Evolutionary conservation across 2,888 invertebrate genomes (phyloP).

Genomic region (Linnaemya vulpina): DNA sequence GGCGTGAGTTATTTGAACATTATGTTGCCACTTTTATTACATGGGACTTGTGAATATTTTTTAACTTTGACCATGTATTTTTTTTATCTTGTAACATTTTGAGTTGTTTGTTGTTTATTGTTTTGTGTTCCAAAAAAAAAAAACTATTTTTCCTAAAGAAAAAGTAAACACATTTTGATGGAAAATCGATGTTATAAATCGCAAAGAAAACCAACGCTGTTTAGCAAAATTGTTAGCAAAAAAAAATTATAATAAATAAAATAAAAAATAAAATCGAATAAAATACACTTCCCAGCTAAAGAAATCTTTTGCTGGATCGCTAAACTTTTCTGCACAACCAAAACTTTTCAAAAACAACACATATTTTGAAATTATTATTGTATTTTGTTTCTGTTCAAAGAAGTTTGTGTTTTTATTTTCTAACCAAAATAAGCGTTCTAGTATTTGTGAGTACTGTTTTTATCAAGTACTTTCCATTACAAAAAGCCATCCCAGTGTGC

Average conservation of each 20-base stretch:
- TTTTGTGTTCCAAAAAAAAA: constrained; percentile 41
- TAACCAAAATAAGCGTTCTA: not conserved
- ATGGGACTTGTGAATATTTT: not conserved
- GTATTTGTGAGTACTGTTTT: constrained; percentile 6
- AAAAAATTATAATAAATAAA: too few species aligned
- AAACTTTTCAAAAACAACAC: constrained; percentile 39
- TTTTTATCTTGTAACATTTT: constrained; percentile 49
- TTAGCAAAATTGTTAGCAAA: constrained; percentile 19
- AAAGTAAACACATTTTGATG: constrained; percentile 66
- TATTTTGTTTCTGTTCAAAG: not conserved
- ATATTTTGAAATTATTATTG: constrained; percentile 1
- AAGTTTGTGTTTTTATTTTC: not conserved
- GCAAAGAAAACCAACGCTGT: constrained; percentile 60
- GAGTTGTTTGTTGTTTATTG: constrained; percentile 62
- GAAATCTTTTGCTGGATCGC: constrained; percentile 32
- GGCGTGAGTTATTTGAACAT: not conserved
- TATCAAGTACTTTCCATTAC: constrained; percentile 44
- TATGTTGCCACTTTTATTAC: constrained; percentile 2
- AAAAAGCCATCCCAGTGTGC: not conserved
- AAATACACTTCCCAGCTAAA: not conserved
- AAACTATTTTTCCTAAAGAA: constrained; percentile 29
- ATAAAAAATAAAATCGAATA: constrained; percentile 1
- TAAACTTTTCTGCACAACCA: constrained; percentile 44
- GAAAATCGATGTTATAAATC: constrained; percentile 75
- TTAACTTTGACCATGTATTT: constrained; percentile 11